These are phyloP conservation scores for Cephus runcator DNA, from an alignment of 2,888 invertebrate genomes.

Conservation along the genomic window DNA sequence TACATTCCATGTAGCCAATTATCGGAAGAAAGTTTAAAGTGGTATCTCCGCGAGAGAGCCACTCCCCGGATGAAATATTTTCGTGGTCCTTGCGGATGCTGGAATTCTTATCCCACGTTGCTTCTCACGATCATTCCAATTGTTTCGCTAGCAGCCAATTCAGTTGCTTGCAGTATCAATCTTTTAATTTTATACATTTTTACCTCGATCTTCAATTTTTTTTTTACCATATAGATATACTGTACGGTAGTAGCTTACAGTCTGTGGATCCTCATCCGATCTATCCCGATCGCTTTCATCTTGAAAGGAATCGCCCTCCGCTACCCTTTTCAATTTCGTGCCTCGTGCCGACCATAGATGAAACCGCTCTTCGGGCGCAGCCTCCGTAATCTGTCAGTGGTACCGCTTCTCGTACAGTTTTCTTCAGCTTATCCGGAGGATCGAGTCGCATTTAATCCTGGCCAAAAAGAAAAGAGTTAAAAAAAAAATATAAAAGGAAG, in stretches of 20 bases:
- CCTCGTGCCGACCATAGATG: not conserved
- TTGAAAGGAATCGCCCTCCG: not conserved
- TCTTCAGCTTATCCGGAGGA: slow-evolving; percentile 57
- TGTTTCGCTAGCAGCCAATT: not conserved
- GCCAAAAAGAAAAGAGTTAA: slow-evolving; percentile 41
- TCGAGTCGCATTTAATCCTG: slow-evolving; percentile 60
- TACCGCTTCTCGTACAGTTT: slow-evolving; percentile 52
- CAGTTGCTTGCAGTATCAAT: not conserved
- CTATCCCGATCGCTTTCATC: not conserved
- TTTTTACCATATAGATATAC: not conserved
- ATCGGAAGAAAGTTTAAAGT: slow-evolving; percentile 37
- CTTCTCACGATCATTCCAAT: not conserved
- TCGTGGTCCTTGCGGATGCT: not conserved
- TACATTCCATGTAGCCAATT: slow-evolving; percentile 44
- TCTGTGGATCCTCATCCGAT: not conserved
- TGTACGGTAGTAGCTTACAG: not conserved
- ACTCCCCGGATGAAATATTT: not conserved
- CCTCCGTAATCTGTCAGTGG: slow-evolving; percentile 57
- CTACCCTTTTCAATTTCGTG: not conserved
- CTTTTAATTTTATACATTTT: not conserved
- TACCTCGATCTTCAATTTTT: not conserved
- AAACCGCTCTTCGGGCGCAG: not conserved
- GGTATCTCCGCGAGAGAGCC: not conserved
- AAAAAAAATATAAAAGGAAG: slow-evolving; percentile 1
- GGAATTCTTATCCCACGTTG: not conserved